Evolutionary conservation across 2,888 invertebrate genomes (phyloP), one percentile per base, ranked within the genome.

Genomic region (Hofmannophila pseudospretella): DNA sequence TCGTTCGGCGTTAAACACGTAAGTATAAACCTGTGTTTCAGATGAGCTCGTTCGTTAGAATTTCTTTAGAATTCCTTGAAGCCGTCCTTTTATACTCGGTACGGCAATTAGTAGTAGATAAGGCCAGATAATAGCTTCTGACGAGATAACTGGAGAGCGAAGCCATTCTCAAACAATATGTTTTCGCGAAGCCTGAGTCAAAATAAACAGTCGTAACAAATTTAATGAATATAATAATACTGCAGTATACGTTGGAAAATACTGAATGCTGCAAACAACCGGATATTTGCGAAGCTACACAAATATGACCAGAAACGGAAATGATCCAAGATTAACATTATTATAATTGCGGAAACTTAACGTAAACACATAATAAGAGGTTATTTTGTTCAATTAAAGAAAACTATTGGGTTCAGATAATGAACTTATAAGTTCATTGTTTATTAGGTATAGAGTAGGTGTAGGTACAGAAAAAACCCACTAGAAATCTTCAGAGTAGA

Each of bases 161-260:
- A 74, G 64, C 60, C 77, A 68, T 68, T 43, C 46, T 52, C 70
- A 84, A 84, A 85, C 79, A 80, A 50, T 56, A 64, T 81, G 79
- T 84, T 84, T 82, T 82, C 66, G 80, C 82, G 68, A 59, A 52
- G 62, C 59, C 68, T 85, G 86, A 85, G 65, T 86, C 84, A 84
- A 58, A 61, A 50, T 49, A 69, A 72, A 80, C 70, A 72, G 16
- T 38, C 33, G 39, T 39, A 40, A 45, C 38, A 44, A 39, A 46
- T 44, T 56, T 41, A 51, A 52, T 44, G 44, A 48, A 49, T 36
- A 52, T 55, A 51, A 54, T 60, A 56, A 49, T 4, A 16, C 16
- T 55, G 60, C 61, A 51, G 54, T 58, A 61, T 53, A 9, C 9
- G 22, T 40, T 51, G 52, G 51, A 65, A 65, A 68, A 39, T 49